Base-by-base conservation (phyloP, 35 echinoderm and acorn worm genomes). In the Ophiothrix spiculata region DNA sequence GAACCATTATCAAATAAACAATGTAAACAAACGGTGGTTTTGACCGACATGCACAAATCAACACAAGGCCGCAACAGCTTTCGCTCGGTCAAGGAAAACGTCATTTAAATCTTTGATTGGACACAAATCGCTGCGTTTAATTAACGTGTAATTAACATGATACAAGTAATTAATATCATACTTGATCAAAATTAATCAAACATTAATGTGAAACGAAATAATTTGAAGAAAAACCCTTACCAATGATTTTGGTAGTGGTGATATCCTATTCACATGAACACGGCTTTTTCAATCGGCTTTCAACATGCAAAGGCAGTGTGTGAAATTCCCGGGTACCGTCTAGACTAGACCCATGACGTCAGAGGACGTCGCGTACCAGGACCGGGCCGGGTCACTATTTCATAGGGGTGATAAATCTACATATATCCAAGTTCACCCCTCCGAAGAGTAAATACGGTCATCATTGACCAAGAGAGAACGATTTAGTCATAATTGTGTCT, bases 311-410 rank as follows among this genome's bases (percentile, higher is more conserved):
- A n/a, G 60, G 6, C 60, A 69, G 60, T 25, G 60, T 12, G 60
- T 69, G 60, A 69, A 69, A 69, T 69, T 69, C 60, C 60, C 60
- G 60, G 60, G 60, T 69, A 69, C 60, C 60, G 88, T 90, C 88
- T 90, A 90, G 88, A 90, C 88, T 56, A 63, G 81, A 56, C 73
- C 78, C 74, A 75, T 90, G 88, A 90, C 88, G 88, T 90, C 88
- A 90, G 38, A 78, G 88, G 64, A 81, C 88, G 88, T 84, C 88
- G 80, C 69, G 80, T 38, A 90, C 75, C 88, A 75, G 74, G 74
- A 36, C 63, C 83, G 88, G 88, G 88, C 80, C 88, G 42, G 69
- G 46, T 17, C 74, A 90, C 81, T 90, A 84, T 42, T 31, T 34
- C 4, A 10, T 11, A 69, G 88, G 88, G 80, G 80, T 69, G 60